Base-by-base conservation (phyloP, 2,888 invertebrate genomes). In the Nymphalis polychloros region DNA sequence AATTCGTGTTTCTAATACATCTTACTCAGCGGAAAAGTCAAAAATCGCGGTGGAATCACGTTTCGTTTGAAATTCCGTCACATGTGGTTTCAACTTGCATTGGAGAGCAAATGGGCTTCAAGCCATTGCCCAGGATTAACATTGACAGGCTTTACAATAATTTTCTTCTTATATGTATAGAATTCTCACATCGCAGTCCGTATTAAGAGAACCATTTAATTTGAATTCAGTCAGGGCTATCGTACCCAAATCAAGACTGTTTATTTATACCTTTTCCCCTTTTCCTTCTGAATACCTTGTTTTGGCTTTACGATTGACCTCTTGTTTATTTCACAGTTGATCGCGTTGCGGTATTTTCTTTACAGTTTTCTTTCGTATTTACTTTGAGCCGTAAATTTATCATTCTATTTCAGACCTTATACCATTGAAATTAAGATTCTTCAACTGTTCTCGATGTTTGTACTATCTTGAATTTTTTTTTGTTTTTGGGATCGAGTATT, bases 271-370 rank as follows among this genome's bases (percentile, higher is more conserved):
- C 23, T 65, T 68, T 67, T 66, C 50, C 67, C 63, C 50, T 63
- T 70, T 55, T 20, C 55, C 53, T 48, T 35, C 49, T 49, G 65
- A 64, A 67, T 71, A 64, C 71, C 69, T 69, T 70, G 63, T 67
- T 70, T 65, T 61, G 70, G 68, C 71, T 70, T 67, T 63, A 48
- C 69, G 66, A 70, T 73, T 74, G 73, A 68, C 73, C 73, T 72
- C 68, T 71, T 66, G 70, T 73, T 73, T 72, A 73, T 73, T 73
- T 73, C 69, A 68, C 73, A 71, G 68, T 72, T 73, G 73, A 70
- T 73, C 70, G 73, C 68, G 55, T 49, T 72, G 73, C 64, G 68
- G 72, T 69, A 59, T 73, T 71, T 69, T 71, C 71, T 69, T 71
- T 72, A 65, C 63, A 55, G 49, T 63, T 69, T 65, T 65, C 63